A percentile compares a stretch with the other conserved stretches of the same genome.
phyloP scores from a whole-genome alignment of 1,140 invertebrate species.

The Lepidurus packardi region DNA sequence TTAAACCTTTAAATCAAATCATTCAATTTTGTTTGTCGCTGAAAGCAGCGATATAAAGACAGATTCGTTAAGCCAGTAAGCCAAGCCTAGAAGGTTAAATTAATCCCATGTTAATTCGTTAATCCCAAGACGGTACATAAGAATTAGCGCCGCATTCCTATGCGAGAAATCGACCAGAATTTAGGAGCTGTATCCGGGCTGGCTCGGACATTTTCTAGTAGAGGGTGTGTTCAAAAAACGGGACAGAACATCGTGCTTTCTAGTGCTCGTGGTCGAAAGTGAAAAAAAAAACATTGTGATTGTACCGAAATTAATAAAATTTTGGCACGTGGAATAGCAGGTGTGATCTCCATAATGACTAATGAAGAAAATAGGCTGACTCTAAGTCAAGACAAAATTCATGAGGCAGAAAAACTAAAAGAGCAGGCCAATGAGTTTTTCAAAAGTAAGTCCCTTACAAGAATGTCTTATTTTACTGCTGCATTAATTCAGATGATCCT shows the following conservation, averaged over 20 bases:
- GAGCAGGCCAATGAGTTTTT: slow-evolving; percentile 77
- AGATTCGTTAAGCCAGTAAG: too few relatives aligned
- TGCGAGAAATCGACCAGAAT: background rate
- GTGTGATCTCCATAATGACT: background rate
- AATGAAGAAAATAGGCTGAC: background rate
- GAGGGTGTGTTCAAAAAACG: background rate
- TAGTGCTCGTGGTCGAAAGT: background rate
- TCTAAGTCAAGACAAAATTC: slow-evolving; percentile 24
- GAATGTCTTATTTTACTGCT: background rate
- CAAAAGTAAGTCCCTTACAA: slow-evolving; percentile 60
- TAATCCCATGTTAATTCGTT: too few relatives aligned
- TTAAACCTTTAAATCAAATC: too few relatives aligned
- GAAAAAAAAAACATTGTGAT: background rate
- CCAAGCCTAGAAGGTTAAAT: too few relatives aligned
- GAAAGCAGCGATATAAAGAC: too few relatives aligned
- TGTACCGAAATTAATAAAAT: background rate
- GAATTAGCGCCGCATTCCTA: too few relatives aligned
- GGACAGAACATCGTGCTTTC: background rate
- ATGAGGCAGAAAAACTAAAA: slow-evolving; percentile 67
- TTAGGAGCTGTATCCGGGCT: background rate
- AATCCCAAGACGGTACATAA: too few relatives aligned
- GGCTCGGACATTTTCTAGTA: background rate
- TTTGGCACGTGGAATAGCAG: background rate
- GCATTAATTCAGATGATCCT: slow-evolving; percentile 24
- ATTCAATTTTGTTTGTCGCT: too few relatives aligned